phyloP scores from a whole-genome alignment of 1,140 invertebrate genomes.

The Pantala flavescens region DNA sequence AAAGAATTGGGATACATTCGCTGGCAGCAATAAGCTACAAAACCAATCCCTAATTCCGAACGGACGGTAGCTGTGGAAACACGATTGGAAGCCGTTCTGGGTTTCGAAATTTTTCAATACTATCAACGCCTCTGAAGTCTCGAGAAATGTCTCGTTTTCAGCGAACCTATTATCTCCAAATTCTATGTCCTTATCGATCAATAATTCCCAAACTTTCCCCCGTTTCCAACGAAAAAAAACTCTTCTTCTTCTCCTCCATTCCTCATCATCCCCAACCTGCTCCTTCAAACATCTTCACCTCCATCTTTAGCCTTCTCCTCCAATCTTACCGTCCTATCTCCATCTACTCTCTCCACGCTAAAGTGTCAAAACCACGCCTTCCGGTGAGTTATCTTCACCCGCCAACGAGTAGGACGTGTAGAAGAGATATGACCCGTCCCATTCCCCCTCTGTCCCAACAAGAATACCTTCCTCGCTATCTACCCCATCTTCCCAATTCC shows the following conservation, averaged over 20 bases:
- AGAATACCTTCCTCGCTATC: too few species aligned
- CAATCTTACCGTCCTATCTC: not conserved
- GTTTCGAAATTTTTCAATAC: too few species aligned
- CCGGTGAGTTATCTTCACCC: conserved; percentile 12
- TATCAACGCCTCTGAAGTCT: too few species aligned
- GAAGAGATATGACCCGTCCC: conserved; percentile 12
- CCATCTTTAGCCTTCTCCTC: not conserved
- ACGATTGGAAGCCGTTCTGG: too few species aligned
- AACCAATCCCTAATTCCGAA: too few species aligned
- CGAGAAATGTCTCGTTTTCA: too few species aligned
- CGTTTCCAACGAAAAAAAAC: not conserved
- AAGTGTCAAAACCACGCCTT: conserved; percentile 17
- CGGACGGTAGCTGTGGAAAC: too few species aligned
- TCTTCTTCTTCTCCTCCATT: not conserved
- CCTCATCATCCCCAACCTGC: not conserved
- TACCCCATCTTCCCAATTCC: too few species aligned
- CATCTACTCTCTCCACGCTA: not conserved
- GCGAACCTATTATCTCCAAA: not conserved
- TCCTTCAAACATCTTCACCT: not conserved
- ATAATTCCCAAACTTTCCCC: not conserved
- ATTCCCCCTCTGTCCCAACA: too few species aligned
- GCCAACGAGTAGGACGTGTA: conserved; percentile 9
- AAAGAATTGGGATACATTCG: too few species aligned
- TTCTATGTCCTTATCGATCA: not conserved
- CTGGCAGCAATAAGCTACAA: too few species aligned